Percentiles rank a stretch among this genome's conserved stretches.
Evolutionary conservation across 2,888 invertebrate genomes (phyloP).

Genomic region (Pollenia labialis): DNA sequence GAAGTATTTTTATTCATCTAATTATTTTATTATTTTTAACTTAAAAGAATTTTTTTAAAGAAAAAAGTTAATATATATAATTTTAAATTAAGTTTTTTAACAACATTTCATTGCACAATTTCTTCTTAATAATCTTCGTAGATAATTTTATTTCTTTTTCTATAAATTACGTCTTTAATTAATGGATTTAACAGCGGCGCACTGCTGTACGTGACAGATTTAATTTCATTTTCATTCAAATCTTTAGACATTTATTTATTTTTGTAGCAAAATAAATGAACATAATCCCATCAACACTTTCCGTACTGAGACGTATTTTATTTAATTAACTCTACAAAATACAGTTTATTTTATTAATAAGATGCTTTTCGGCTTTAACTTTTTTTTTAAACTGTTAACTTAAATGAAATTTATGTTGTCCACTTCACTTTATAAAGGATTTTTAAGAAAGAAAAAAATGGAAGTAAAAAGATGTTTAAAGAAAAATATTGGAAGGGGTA

Average conservation of each 20-base stretch:
- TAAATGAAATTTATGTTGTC: neutral
- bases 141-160: neutral
- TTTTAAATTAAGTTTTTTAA: too few relatives aligned
- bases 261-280: neutral
- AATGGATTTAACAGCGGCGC: neutral
- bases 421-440: neutral
- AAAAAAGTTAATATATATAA: too few relatives aligned
- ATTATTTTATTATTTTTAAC: too few relatives aligned
- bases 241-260: neutral
- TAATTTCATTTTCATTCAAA: neutral
- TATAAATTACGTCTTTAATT: conserved; percentile 3
- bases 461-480: too few relatives aligned
- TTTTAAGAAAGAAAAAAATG: neutral
- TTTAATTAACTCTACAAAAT: neutral
- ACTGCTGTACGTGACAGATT: conserved; percentile 6
- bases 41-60: too few relatives aligned
- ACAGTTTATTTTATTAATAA: neutral
- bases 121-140: too few relatives aligned
- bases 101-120: too few relatives aligned
- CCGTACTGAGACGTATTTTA: neutral
- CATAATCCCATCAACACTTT: neutral
- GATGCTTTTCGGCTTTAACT: neutral
- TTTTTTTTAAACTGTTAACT: neutral
- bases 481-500: too few relatives aligned
- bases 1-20: too few relatives aligned